Evolutionary conservation across 2,888 invertebrate genomes (phyloP).

Genomic region (Eilema depressum): DNA sequence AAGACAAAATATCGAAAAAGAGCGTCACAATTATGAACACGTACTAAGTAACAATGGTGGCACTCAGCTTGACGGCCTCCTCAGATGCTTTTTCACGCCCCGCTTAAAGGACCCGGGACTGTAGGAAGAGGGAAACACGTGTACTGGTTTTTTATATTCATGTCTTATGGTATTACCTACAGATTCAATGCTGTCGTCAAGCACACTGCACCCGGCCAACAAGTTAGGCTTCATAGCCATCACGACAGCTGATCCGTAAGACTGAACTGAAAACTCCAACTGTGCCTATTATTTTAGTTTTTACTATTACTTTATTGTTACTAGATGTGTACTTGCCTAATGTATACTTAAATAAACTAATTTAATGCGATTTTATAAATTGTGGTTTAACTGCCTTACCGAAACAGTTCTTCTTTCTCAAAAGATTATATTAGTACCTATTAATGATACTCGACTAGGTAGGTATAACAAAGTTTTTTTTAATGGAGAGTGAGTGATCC

Average conservation of each 20-base stretch:
- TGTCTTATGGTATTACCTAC: constrained; percentile 35
- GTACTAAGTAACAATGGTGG: no score
- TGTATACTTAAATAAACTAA: constrained; percentile 57
- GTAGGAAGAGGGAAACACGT: no score
- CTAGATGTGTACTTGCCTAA: constrained; percentile 75
- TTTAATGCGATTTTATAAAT: constrained; percentile 49
- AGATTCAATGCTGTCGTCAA: constrained; percentile 88
- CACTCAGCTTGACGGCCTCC: no score
- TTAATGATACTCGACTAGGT: no score
- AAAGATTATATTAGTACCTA: no score
- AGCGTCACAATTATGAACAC: no score
- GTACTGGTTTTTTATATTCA: constrained; percentile 13
- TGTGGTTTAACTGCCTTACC: constrained; percentile 18
- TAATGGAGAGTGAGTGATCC: no score
- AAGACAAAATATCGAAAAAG: no score
- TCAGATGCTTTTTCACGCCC: no score
- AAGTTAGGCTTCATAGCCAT: constrained; percentile 74
- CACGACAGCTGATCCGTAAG: constrained; percentile 68
- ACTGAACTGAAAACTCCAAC: constrained; percentile 51
- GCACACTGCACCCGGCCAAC: constrained; percentile 81
- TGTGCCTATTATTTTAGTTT: constrained; percentile 37
- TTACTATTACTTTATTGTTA: constrained; percentile 78
- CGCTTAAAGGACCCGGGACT: no score
- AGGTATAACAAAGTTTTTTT: no score
- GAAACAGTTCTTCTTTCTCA: background rate